These are phyloP conservation scores for Anas acuta DNA, from an alignment of 2,797 vertebrate species.

Conservation along the genomic window DNA sequence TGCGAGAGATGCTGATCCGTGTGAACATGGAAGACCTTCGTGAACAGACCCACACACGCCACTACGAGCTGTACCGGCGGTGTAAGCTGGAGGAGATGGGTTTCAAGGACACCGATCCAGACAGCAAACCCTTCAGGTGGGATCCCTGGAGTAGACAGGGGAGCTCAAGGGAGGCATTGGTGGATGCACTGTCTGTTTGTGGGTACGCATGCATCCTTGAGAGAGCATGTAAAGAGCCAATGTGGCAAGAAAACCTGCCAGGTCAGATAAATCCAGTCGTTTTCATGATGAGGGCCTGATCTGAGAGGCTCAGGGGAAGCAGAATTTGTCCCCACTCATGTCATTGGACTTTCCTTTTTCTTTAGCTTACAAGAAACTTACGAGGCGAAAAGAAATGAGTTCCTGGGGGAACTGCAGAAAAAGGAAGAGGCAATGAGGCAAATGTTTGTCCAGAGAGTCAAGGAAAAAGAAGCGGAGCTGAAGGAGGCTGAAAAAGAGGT, in stretches of 20 bases:
- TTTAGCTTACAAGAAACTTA: slow-evolving; percentile 96
- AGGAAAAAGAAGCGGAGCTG: slow-evolving; percentile 96
- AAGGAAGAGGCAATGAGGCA: slow-evolving; percentile 99
- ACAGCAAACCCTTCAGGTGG: slow-evolving; percentile 98
- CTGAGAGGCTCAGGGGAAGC: neutral
- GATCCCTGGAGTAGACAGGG: neutral
- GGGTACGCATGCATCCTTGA: neutral
- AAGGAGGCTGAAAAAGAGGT: slow-evolving; percentile 99
- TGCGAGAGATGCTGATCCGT: slow-evolving; percentile 97
- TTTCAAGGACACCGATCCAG: slow-evolving; percentile 97
- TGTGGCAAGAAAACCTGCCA: slow-evolving; percentile 49
- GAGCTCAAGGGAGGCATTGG: neutral
- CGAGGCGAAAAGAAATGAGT: slow-evolving; percentile 97
- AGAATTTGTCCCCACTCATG: neutral
- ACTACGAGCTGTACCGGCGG: slow-evolving; percentile 97
- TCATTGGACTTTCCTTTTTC: neutral
- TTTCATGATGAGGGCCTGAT: neutral
- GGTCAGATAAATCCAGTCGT: slow-evolving; percentile 25
- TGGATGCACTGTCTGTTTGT: rapidly evolving
- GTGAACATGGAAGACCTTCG: slow-evolving; percentile 99
- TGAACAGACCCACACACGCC: slow-evolving; percentile 95
- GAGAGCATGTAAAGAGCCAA: neutral
- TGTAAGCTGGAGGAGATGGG: slow-evolving; percentile 99
- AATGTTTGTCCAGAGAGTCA: slow-evolving; percentile 99
- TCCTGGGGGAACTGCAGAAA: slow-evolving; percentile 97